Base-by-base conservation (phyloP, 2,113 vertebrate species). In the Chrysemys picta region DNA sequence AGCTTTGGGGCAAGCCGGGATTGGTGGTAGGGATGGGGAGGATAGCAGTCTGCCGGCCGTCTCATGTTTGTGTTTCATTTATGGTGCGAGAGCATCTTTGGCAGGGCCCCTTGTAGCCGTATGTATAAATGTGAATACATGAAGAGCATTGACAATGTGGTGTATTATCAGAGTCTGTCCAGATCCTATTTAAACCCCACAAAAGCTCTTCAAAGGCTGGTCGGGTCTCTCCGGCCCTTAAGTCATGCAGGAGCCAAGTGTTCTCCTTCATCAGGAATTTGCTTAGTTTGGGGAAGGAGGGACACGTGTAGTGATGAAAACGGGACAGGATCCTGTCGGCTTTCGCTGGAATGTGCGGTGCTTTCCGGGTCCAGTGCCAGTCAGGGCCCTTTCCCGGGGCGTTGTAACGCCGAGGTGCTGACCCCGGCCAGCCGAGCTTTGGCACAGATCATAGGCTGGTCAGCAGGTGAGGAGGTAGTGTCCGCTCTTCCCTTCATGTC, bases 391-490 rank as follows among this genome's bases (percentile, higher is more conserved):
- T 24, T 17, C 52, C 87, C 38, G 4, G 8, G n/a, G n/a, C 16
- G 7, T 35, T 16, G 31, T 62, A 12, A 29, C 2, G 27, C 57
- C 4, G 1, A 0, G 45, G 83, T 3, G 0, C 47, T 16, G 45
- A 10, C 54, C 56, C 80, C 22, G 0, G 17, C 31, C n/a, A 8
- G 35, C n/a, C 1, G 2, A 24, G 11, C 25, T 53, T 42, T 24
- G 2, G 8, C 29, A 10, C 24, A 1, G 1, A 12, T 75, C 35
- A 1, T 42, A 2, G 0, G 1, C 45, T 14, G n/a, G 35, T 69
- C 65, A 35, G 62, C 62, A 35, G 17, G 35, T 65, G 14, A 65
- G n/a, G 65, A 8, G 3, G 31, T n/a, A n/a, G 62, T 13, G 14
- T 69, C n/a, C 7, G 35, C 17, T 19, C 35, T 16, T 42, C 62